Evolutionary conservation across 2,888 invertebrate species (phyloP).

Genomic region (Eurytoma adleriae): DNA sequence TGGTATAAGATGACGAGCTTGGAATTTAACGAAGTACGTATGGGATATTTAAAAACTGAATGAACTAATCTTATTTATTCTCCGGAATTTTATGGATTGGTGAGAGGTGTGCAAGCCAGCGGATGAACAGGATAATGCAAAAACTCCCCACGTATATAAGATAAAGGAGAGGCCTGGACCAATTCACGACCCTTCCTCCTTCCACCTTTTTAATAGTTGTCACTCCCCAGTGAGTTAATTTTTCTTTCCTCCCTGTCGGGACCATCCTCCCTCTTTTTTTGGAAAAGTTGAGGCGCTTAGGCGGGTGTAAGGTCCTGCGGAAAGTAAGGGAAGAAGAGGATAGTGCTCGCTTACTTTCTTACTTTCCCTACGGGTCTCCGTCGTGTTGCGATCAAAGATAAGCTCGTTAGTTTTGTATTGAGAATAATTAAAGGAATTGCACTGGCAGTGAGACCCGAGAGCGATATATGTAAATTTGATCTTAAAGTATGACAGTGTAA

Average conservation of each 20-base stretch:
- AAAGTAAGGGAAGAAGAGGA: conserved; percentile 9
- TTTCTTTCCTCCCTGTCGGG: conserved; percentile 6
- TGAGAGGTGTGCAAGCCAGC: not conserved
- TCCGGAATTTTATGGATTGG: too few species aligned
- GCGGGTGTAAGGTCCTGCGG: not conserved
- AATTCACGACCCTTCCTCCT: conserved; percentile 12
- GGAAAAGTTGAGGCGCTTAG: not conserved
- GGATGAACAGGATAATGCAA: not conserved
- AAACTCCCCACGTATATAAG: conserved; percentile 25
- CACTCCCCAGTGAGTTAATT: conserved; percentile 39
- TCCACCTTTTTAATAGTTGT: conserved; percentile 34
- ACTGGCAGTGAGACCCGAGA: not conserved
- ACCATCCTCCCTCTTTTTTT: not conserved
- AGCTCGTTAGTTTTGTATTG: conserved; percentile 48
- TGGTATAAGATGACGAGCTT: too few species aligned
- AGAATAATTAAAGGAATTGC: conserved; percentile 52
- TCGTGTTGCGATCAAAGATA: conserved; percentile 46
- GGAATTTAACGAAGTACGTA: too few species aligned
- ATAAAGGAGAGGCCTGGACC: conserved; percentile 7
- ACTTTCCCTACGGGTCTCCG: not conserved
- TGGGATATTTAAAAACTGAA: too few species aligned
- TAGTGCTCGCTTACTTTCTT: conserved; percentile 7
- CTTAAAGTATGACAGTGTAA: conserved; percentile 17
- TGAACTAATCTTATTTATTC: too few species aligned
- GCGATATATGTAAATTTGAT: conserved; percentile 37